Evolutionary conservation across 2,888 invertebrate genomes (phyloP).

Genomic region (Tupiocoris notatus): DNA sequence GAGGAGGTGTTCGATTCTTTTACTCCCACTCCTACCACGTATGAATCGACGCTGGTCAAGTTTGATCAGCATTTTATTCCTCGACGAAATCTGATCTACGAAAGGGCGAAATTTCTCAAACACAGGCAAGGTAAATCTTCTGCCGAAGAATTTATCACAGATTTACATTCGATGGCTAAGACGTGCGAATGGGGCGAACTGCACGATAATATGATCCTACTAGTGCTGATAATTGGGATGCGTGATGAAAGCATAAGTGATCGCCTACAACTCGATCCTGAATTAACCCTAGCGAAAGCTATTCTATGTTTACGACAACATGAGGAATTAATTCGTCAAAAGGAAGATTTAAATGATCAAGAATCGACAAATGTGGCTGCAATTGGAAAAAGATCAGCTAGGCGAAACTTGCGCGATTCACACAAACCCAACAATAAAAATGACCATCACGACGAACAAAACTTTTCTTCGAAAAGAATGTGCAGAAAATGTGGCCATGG

Average conservation of each 20-base stretch:
- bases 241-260: not conserved
- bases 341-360: not conserved
- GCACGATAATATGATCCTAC: conserved; percentile 4
- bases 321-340: not conserved
- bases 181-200: conserved; percentile 4
- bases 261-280: not conserved
- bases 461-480: not conserved
- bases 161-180: not conserved
- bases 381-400: no score
- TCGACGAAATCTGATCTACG: conserved; percentile 6
- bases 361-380: no score
- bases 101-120: not conserved
- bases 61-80: no score
- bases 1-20: no score
- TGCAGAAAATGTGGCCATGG: no score
- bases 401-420: no score
- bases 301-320: not conserved
- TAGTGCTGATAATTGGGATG: conserved; percentile 9
- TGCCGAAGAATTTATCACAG: not conserved
- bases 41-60: no score
- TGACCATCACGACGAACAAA: no score
- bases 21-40: no score
- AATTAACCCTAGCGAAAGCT: not conserved
- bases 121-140: no score
- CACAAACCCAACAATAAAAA: no score